Evolutionary conservation across 2,797 vertebrate species (phyloP).

Genomic region (Pseudochirops corinnae): DNA sequence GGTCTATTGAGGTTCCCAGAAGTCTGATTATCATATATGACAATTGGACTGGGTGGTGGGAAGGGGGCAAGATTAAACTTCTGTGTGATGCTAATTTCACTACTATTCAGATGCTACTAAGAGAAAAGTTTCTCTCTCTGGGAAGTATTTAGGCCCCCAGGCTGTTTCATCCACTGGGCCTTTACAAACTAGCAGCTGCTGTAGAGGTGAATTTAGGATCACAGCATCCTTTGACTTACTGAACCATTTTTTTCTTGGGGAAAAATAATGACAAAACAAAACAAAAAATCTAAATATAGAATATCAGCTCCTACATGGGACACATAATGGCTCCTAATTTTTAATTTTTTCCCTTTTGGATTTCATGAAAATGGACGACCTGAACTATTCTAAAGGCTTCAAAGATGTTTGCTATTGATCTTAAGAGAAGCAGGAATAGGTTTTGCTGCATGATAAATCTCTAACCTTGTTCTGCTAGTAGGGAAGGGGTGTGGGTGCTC

Average conservation of each 20-base stretch:
- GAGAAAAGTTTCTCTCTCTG: neutral
- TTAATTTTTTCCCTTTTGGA: slow-evolving; percentile 9
- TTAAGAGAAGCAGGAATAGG: slow-evolving; percentile 26
- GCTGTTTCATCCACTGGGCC: neutral
- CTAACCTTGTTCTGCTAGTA: neutral
- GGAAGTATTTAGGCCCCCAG: neutral
- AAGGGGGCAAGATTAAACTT: slow-evolving; percentile 1
- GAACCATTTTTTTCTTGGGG: neutral
- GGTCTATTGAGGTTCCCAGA: slow-evolving; percentile 3
- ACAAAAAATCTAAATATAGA: neutral
- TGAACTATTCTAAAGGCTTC: slow-evolving; percentile 33
- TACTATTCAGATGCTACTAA: neutral
- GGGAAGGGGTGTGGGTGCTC: slow-evolving; percentile 1
- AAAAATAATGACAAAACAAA: neutral
- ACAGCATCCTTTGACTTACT: slow-evolving; percentile 11
- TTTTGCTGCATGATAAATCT: neutral
- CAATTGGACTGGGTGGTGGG: neutral
- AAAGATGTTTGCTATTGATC: slow-evolving; percentile 26
- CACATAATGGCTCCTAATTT: slow-evolving; percentile 15
- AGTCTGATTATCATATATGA: neutral
- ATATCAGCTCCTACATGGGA: neutral
- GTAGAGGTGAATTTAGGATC: neutral
- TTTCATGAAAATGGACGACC: neutral
- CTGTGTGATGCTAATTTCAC: neutral
- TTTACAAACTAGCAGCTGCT: slow-evolving; percentile 7